Evolutionary conservation across 2,888 invertebrate genomes (phyloP).

Genomic region (Thecocarcelia acutangulata): DNA sequence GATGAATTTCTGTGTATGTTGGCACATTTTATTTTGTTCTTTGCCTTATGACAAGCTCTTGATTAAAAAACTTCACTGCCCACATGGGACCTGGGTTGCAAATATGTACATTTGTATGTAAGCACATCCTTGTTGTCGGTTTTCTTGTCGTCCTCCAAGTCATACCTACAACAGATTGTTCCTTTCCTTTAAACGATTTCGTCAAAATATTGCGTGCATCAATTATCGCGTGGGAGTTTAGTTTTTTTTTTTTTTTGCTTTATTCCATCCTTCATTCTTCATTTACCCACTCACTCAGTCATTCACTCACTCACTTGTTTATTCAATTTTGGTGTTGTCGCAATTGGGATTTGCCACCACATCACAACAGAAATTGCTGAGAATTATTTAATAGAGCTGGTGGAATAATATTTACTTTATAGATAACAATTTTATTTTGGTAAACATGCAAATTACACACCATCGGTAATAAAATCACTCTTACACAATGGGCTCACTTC

Average conservation of each 20-base stretch:
- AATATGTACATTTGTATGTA: slow-evolving; percentile 13
- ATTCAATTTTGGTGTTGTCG: slow-evolving; percentile 70
- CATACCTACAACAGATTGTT: slow-evolving; percentile 34
- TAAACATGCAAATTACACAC: slow-evolving; percentile 79
- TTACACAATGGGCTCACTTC: slow-evolving; percentile 53
- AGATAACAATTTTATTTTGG: slow-evolving; percentile 71
- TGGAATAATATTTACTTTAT: slow-evolving; percentile 31
- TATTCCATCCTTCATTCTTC: slow-evolving; percentile 22
- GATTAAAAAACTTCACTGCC: slow-evolving; percentile 81
- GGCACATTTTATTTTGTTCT: slow-evolving; percentile 47
- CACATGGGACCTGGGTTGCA: slow-evolving; percentile 77
- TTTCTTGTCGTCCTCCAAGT: slow-evolving; percentile 43
- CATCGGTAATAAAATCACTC: slow-evolving; percentile 75
- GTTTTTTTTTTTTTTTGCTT: slow-evolving; percentile 53
- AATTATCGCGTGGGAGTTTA: slow-evolving; percentile 67
- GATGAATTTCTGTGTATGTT: slow-evolving; percentile 74
- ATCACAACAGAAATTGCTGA: slow-evolving; percentile 4
- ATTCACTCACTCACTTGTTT: slow-evolving; percentile 39
- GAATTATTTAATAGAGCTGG: slow-evolving; percentile 6
- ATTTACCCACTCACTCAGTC: slow-evolving; percentile 27
- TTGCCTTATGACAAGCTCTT: slow-evolving; percentile 79
- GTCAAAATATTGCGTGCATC: slow-evolving; percentile 69
- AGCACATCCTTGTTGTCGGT: slow-evolving; percentile 50
- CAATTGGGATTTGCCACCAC: slow-evolving; percentile 64
- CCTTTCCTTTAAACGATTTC: slow-evolving; percentile 51